Conservation (phyloP, 2,888 invertebrate species). For the Thumatha senex region DNA sequence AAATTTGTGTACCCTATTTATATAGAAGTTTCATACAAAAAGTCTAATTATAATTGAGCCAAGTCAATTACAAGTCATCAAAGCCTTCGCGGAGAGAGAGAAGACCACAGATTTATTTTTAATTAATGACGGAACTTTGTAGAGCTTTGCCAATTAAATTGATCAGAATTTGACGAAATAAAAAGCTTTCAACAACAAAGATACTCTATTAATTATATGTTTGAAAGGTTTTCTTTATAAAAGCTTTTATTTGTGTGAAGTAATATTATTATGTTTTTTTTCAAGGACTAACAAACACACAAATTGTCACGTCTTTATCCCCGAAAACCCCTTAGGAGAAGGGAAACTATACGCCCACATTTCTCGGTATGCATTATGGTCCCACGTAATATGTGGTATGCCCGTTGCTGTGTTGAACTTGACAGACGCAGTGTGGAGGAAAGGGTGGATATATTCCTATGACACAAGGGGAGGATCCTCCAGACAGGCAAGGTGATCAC, state of each 20-base stretch:
- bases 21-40: not conserved
- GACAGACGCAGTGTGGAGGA: too few species aligned
- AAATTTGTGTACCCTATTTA: too few species aligned
- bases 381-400: too few species aligned
- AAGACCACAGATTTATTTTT: constrained; percentile 40
- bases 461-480: too few species aligned
- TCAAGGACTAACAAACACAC: too few species aligned
- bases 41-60: constrained; percentile 7
- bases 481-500: too few species aligned
- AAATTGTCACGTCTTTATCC: too few species aligned
- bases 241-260: not conserved
- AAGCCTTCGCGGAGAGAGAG: constrained; percentile 25
- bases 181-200: constrained; percentile 33
- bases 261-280: not conserved
- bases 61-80: constrained; percentile 18
- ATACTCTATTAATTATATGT: constrained; percentile 30
- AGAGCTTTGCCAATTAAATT: constrained; percentile 37
- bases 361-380: too few species aligned
- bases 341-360: too few species aligned
- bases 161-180: constrained; percentile 26
- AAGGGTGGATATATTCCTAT: too few species aligned
- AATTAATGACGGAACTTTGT: constrained; percentile 38
- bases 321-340: too few species aligned
- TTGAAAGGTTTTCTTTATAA: constrained; percentile 8
- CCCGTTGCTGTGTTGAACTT: too few species aligned